Percentiles rank a stretch among this genome's conserved stretches.
Evolutionary conservation across 2,797 vertebrate species (phyloP).

Genomic region (Sphenodon punctatus): DNA sequence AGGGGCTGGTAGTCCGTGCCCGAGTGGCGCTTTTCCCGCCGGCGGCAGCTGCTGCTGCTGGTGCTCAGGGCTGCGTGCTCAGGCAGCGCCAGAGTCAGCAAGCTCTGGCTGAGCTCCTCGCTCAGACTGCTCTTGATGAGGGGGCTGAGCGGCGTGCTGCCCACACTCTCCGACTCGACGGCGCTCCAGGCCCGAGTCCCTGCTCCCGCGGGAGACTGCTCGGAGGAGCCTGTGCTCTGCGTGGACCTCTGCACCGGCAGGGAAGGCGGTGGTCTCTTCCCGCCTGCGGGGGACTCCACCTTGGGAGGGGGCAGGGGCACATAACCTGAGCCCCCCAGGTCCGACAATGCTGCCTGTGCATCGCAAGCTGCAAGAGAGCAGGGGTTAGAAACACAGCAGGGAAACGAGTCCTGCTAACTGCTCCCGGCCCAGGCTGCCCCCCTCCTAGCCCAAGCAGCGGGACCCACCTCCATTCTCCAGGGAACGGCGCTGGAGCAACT

Average conservation of each 20-base stretch:
- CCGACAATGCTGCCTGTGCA: not conserved
- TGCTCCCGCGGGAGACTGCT: slow-evolving; percentile 49
- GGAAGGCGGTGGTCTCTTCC: slow-evolving; percentile 78
- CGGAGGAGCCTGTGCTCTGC: slow-evolving; percentile 65
- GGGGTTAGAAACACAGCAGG: not conserved
- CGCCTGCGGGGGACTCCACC: not conserved
- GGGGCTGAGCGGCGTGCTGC: slow-evolving; percentile 88
- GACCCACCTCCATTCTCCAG: slow-evolving; percentile 83
- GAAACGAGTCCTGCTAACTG: too few relatives aligned
- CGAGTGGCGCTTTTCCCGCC: slow-evolving; percentile 70
- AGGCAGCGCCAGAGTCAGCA: slow-evolving; percentile 82
- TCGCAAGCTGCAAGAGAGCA: slow-evolving; percentile 28
- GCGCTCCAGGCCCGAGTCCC: slow-evolving; percentile 7
- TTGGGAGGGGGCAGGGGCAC: not conserved
- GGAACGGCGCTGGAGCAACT: slow-evolving; percentile 81
- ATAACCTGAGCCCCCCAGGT: not conserved
- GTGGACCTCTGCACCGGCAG: slow-evolving; percentile 73
- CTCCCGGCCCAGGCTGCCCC: not conserved
- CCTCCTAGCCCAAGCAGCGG: not conserved
- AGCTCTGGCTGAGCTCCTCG: slow-evolving; percentile 88
- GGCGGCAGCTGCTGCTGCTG: slow-evolving; percentile 39
- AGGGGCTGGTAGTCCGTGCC: slow-evolving; percentile 78
- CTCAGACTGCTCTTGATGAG: slow-evolving; percentile 88
- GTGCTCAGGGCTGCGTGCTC: slow-evolving; percentile 59
- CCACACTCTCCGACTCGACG: slow-evolving; percentile 81